A percentile compares a stretch with the other conserved stretches of the same genome.
These are phyloP conservation scores for Rhegmatorhina hoffmannsi DNA, from an alignment of 2,113 vertebrate genomes.

Conservation along the genomic window DNA sequence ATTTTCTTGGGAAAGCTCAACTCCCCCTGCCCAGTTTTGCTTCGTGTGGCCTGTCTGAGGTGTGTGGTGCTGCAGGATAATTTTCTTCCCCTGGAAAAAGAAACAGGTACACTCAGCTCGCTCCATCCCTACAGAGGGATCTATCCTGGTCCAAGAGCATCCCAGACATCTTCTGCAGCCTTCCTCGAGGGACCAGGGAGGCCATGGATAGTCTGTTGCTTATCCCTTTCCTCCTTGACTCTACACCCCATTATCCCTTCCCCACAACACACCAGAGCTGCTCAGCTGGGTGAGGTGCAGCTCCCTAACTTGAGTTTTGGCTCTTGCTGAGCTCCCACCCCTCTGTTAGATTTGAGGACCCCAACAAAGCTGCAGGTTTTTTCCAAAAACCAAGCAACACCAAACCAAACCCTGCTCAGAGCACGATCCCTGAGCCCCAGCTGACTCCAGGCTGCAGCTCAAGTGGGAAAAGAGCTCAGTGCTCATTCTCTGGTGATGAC, in stretches of 20 bases:
- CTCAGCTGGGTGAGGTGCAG: neutral
- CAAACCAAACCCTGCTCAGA: neutral
- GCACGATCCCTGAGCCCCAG: neutral
- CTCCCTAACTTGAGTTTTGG: too few relatives aligned
- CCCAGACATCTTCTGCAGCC: neutral
- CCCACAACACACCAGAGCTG: neutral
- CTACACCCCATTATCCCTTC: neutral
- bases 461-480: neutral
- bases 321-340: neutral
- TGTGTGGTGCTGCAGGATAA: neutral
- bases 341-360: accelerated
- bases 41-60: neutral
- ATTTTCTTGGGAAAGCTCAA: neutral
- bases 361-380: neutral
- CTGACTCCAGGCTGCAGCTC: neutral
- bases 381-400: neutral
- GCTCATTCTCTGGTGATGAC: neutral
- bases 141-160: neutral
- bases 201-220: neutral
- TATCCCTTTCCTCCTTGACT: neutral
- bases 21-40: neutral
- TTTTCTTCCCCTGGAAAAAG: neutral
- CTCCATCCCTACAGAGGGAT: neutral
- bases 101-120: neutral
- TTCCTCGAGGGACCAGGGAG: neutral